Base-by-base conservation (phyloP, 2,797 vertebrate genomes). In the Spinus pinus region DNA sequence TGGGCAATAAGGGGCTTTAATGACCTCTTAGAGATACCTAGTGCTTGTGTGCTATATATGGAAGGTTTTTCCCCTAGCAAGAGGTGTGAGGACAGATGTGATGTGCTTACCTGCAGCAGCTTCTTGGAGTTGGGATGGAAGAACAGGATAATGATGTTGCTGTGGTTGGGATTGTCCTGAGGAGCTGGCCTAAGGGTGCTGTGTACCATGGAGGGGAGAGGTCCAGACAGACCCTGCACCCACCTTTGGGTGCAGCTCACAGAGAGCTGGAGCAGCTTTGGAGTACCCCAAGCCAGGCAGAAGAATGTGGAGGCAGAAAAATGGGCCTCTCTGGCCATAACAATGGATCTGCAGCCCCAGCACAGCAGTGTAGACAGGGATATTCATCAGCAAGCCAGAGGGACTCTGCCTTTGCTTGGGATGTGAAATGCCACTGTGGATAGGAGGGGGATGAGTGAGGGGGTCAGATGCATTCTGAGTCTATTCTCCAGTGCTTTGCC, bases 401-500 rank as follows among this genome's bases (percentile, higher is more conserved):
- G 49, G 51, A 66, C 1, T 0, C 64, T 88, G 81, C 66, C 78
- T 92, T 66, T 58, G 73, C 70, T 51, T 60, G 51, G 80, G 53
- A 47, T 66, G 57, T 53, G 78, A 88, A 82, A 88, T 71, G 86
- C 60, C 53, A n/a, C 23, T 31, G 67, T 3, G 16, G 49, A 14
- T 7, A 17, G 88, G 37, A 67, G 35, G 37, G 54, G 35, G 17
- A 5, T 60, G 58, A 78, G 17, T 25, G 77, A 91, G 73, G 50
- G 61, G 57, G 56, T 77, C 72, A 47, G 64, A 64, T 51, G 30
- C 61, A 14, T 83, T 81, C 56, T 23, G 71, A 92, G 67, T 56
- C 71, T 72, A 3, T 92, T 89, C 79, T 78, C 79, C 61, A 57
- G 60, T 20, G 64, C 81, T 90, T 84, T 95, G 83, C 93, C 73